Evolutionary conservation across 2,888 invertebrate genomes (phyloP).

Genomic region (Scaptomyza cyrtandrae): DNA sequence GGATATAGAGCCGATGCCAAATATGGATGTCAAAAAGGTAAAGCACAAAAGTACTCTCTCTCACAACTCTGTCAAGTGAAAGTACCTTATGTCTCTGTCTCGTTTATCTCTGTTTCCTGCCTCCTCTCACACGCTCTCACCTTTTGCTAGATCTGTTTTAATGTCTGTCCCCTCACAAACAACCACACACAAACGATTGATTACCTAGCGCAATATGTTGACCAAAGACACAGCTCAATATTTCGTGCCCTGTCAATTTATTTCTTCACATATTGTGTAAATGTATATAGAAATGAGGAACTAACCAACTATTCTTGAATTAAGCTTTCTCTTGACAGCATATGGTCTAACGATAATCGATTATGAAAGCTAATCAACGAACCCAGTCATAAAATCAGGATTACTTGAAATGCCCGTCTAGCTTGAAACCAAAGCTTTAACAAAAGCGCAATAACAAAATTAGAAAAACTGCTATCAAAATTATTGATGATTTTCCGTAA

Average conservation of each 20-base stretch:
- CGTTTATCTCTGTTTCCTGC: constrained; percentile 70
- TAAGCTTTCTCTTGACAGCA: constrained; percentile 46
- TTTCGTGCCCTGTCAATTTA: constrained; percentile 45
- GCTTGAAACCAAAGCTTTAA: constrained; percentile 30
- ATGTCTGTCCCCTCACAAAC: constrained; percentile 61
- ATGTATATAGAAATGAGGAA: constrained; percentile 70
- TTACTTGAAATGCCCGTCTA: constrained; percentile 39
- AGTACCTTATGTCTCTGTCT: constrained; percentile 64
- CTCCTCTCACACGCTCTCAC: constrained; percentile 72
- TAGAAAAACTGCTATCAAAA: constrained; percentile 55
- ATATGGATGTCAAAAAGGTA: constrained; percentile 98
- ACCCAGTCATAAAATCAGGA: constrained; percentile 43
- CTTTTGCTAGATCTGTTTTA: constrained; percentile 68
- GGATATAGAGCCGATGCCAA: constrained; percentile 96
- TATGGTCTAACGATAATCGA: constrained; percentile 31
- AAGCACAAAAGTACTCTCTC: constrained; percentile 85
- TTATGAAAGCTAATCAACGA: constrained; percentile 50
- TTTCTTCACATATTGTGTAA: constrained; percentile 54
- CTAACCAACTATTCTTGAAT: constrained; percentile 44
- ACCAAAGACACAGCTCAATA: constrained; percentile 27
- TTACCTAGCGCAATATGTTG: constrained; percentile 49
- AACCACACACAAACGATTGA: constrained; percentile 32
- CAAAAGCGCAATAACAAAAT: constrained; percentile 60
- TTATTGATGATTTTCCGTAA: constrained; percentile 41
- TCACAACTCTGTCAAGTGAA: constrained; percentile 64